These are phyloP conservation scores for Camponotus pennsylvanicus DNA, from an alignment of 1,140 invertebrate species.

Conservation along the genomic window DNA sequence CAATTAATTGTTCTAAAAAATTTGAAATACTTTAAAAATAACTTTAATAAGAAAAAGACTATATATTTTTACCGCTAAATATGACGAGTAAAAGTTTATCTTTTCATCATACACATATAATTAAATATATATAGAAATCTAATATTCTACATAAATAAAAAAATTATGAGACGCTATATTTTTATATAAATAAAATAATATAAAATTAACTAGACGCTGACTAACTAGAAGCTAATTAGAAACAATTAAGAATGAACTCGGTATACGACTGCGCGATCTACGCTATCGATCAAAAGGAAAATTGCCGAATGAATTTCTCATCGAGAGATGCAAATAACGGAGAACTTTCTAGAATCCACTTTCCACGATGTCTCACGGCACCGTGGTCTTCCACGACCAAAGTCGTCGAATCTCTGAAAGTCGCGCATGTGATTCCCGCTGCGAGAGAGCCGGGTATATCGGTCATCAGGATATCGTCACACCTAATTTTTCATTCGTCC, in stretches of 20 bases:
- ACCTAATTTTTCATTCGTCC: slow-evolving; percentile 31
- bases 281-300: neutral
- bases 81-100: neutral
- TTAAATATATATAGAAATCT: too few relatives aligned
- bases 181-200: too few relatives aligned
- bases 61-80: neutral
- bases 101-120: neutral
- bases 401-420: slow-evolving; percentile 26
- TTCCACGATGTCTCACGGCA: slow-evolving; percentile 14
- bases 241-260: neutral
- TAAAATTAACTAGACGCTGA: too few relatives aligned
- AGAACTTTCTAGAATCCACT: slow-evolving; percentile 56
- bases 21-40: neutral
- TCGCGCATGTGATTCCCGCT: neutral
- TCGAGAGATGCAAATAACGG: slow-evolving; percentile 12
- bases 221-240: neutral
- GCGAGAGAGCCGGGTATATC: slow-evolving; percentile 10
- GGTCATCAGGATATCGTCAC: slow-evolving; percentile 11
- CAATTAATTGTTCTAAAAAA: neutral
- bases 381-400: neutral
- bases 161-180: neutral
- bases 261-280: neutral
- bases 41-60: neutral
- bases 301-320: slow-evolving; percentile 32
- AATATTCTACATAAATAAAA: too few relatives aligned